Conservation (phyloP, 2,113 vertebrate genomes). For the Clarias batrachus region DNA sequence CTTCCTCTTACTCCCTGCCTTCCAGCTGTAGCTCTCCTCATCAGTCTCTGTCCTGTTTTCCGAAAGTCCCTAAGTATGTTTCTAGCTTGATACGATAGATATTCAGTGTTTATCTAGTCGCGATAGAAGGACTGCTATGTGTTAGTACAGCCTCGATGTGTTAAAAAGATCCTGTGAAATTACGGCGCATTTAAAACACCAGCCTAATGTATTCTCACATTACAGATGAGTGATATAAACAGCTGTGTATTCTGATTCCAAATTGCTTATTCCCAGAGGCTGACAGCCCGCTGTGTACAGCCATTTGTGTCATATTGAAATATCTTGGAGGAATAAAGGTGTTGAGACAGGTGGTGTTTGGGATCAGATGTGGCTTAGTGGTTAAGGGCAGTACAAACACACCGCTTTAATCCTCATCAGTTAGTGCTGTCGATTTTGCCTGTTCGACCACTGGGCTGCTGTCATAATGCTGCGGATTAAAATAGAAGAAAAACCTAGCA, state of each 20-base stretch:
- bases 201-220: slow-evolving; percentile 42
- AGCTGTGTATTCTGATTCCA: slow-evolving; percentile 15
- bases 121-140: not conserved
- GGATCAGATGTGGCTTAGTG: slow-evolving; percentile 25
- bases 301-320: slow-evolving; percentile 16
- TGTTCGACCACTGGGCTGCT: not conserved
- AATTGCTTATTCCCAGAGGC: slow-evolving; percentile 32
- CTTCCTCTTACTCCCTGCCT: not conserved
- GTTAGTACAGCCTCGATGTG: slow-evolving; percentile 8
- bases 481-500: too few relatives aligned
- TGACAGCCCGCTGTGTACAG: slow-evolving; percentile 17
- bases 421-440: slow-evolving; percentile 15
- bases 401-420: slow-evolving; percentile 8
- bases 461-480: not conserved
- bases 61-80: not conserved
- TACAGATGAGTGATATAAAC: slow-evolving; percentile 27
- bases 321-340: slow-evolving; percentile 20
- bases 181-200: slow-evolving; percentile 19
- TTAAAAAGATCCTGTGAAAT: slow-evolving; percentile 20
- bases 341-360: slow-evolving; percentile 23
- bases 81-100: not conserved
- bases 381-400: slow-evolving; percentile 24
- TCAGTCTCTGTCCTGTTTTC: not conserved
- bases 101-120: slow-evolving; percentile 7
- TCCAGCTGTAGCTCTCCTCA: not conserved